phyloP scores from a whole-genome alignment of 1,140 invertebrate species.

The Leptopilina clavipes region DNA sequence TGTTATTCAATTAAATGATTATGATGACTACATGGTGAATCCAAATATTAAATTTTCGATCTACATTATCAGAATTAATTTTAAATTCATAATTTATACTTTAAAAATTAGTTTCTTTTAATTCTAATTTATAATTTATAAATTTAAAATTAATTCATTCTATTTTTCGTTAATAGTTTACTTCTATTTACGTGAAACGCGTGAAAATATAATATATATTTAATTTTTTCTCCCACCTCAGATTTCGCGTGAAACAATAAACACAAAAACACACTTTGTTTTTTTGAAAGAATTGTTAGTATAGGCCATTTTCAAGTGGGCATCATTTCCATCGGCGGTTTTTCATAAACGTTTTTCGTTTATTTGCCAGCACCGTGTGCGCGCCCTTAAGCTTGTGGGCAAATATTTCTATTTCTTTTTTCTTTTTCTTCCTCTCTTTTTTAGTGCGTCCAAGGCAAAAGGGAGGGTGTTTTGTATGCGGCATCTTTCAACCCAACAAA shows the following conservation, averaged over 20 bases:
- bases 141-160: too few species aligned
- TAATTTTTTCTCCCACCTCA: too few species aligned
- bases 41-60: too few species aligned
- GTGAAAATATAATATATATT: too few species aligned
- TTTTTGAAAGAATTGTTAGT: constrained; percentile 53
- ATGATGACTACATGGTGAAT: too few species aligned
- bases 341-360: constrained; percentile 50
- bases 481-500: constrained; percentile 1
- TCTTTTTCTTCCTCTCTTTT: constrained; percentile 31
- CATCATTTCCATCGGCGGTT: constrained; percentile 49
- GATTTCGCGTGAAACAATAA: constrained; percentile 51
- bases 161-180: too few species aligned
- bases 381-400: constrained; percentile 48
- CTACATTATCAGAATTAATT: too few species aligned
- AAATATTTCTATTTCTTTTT: constrained; percentile 56
- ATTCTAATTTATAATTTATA: too few species aligned
- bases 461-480: constrained; percentile 4
- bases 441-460: background rate
- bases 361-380: constrained; percentile 45
- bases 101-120: too few species aligned
- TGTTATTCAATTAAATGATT: too few species aligned
- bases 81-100: too few species aligned
- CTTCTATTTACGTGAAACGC: too few species aligned
- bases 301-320: constrained; percentile 47
- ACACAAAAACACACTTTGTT: constrained; percentile 39